A percentile compares a stretch with the other conserved stretches of the same genome.
Evolutionary conservation across 2,113 vertebrate species (phyloP).

Genomic region (Leptodactylus fuscus): DNA sequence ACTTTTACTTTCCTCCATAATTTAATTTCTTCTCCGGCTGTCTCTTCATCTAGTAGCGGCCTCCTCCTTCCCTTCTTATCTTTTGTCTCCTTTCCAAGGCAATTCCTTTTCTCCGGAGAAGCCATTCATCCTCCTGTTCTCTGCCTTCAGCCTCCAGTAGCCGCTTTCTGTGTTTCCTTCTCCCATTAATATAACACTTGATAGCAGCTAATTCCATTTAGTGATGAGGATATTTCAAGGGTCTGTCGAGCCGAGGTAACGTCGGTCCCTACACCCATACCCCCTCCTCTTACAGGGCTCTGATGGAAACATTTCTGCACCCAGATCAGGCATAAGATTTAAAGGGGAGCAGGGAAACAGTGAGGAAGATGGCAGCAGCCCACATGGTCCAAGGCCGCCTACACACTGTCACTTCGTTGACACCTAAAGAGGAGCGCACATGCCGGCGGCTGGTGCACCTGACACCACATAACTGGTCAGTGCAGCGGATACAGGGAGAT

Average conservation of each 20-base stretch:
- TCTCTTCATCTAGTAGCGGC: neutral
- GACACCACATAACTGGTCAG: no score
- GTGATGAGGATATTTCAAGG: constrained; percentile 30
- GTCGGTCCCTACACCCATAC: neutral
- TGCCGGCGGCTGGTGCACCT: no score
- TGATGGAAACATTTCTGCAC: neutral
- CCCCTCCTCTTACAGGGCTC: neutral
- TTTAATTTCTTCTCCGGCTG: neutral
- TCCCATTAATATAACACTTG: constrained; percentile 41
- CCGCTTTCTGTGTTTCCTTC: neutral
- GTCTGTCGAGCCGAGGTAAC: neutral
- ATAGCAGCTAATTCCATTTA: constrained; percentile 45
- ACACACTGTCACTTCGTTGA: no score
- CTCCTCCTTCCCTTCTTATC: constrained; percentile 25
- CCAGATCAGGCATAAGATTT: neutral
- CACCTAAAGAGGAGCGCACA: no score
- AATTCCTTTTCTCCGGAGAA: constrained; percentile 6
- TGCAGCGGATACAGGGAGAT: no score
- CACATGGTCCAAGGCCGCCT: no score
- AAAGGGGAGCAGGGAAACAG: no score
- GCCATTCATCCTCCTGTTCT: constrained; percentile 12
- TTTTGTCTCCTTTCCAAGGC: constrained; percentile 27
- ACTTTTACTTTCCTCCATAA: neutral
- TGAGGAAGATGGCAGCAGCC: no score
- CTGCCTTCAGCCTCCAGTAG: neutral